Base-by-base conservation (phyloP, 2,888 invertebrate species). In the Teleiodes luculella region DNA sequence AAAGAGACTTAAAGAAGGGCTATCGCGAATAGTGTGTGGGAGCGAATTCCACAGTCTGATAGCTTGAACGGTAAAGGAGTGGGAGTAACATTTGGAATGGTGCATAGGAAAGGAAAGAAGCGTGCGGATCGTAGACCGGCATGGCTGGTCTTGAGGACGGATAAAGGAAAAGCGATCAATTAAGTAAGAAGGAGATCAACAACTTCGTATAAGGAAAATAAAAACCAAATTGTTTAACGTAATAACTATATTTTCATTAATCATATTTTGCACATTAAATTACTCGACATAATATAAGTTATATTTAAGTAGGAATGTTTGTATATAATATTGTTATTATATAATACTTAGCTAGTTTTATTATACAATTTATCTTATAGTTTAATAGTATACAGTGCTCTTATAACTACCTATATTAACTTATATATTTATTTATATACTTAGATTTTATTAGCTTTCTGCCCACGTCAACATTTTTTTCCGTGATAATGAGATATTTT, bases 171-270 rank as follows among this genome's bases (percentile, higher is more conserved):
- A n/a, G n/a, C n/a, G 24, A 24, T 24, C 24, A 4, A 24, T 24
- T 24, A 4, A 24, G 24, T 24, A 24, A 24, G 24, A 24, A 24
- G 24, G 24, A 24, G 6, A 24, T n/a, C n/a, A n/a, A 33, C n/a
- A 33, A 5, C 3, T 8, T 33, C 8, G 33, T 33, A n/a, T 8
- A 11, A 16, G 7, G 11, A 13, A 30, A 52, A 59, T 54, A 52
- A 53, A 54, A 55, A 39, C 11, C 0, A 13, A 39, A 14, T 11
- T 16, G 36, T 55, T 59, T 55, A 62, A 62, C 62, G 57, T 62
- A 58, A 52, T 60, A 60, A 60, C 60, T 60, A 58, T 62, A 62
- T 60, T 58, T 56, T 60, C 53, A 48, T 47, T 57, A 54, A 41
- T 16, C 16, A 16, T 51, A 51, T 11, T 50, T 51, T 51, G 8